Evolutionary conservation across 2,113 vertebrate species (phyloP), one percentile per base, ranked within the genome.

Genomic region (Anas platyrhynchos): DNA sequence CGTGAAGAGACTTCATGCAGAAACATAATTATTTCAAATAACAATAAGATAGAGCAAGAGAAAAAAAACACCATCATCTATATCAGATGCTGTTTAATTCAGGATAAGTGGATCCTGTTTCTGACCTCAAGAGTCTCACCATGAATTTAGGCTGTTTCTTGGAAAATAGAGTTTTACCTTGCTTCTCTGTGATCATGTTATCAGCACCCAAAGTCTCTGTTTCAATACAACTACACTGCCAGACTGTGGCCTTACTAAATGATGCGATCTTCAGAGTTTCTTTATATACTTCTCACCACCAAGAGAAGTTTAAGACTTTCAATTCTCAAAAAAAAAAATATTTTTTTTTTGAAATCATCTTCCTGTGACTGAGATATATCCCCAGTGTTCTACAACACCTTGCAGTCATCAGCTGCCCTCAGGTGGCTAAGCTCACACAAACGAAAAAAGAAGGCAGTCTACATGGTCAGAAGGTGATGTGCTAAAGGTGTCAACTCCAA

Each of bases 381-480:
- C 36, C 12, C 29, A 22, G 23, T 4, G 17, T 23, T n/a, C 21
- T 22, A 16, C 63, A n/a, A 9, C 34, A 46, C 34, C 41, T 11
- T 26, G n/a, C 56, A 34, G 56, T n/a, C 71, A 43, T 22, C 12
- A 29, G 16, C 22, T 58, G 38, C 31, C 54, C 21, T 55, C 36
- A 26, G 12, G 34, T 5, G n/a, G 44, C 55, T 14, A 18, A 27
- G n/a, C 61, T 55, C 41, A 52, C 3, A 2, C 15, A 52, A 56
- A 27, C 46, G 29, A 6, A 16, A 59, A 11, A 21, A 27, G 43
- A 7, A 3, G 5, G 16, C n/a, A 34, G 20, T 34, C 44, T 18
- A 17, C 9, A 6, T 1, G 5, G 44, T 31, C 32, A 75, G 34
- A 69, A 22, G 34, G 48, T n/a, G 48, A 80, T 1, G 0, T 15